Evolutionary conservation across 1,140 invertebrate species (phyloP), one percentile per base, ranked within the genome.

Genomic region (Drosophila persimilis): DNA sequence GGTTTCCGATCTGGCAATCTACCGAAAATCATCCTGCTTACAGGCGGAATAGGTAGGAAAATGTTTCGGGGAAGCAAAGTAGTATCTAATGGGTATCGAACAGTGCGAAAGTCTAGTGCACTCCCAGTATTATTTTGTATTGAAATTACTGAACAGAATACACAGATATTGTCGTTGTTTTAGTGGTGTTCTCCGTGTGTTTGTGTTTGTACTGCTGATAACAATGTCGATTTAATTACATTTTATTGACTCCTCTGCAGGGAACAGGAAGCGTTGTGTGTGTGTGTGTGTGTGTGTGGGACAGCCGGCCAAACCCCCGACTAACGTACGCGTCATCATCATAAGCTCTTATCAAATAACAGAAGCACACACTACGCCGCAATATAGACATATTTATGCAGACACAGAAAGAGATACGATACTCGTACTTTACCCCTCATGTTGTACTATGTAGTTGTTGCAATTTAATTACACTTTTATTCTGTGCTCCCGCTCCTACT

Each of bases 191-290:
- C 22, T 47, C 29, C 52, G 26, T 61, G 41, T 48, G 17, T 60
- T 35, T 61, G 26, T 50, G 24, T 48, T 43, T 39, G 24, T 55
- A 20, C 47, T 61, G 47, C 65, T 66, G 81, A 86, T 86, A 88
- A 88, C 74, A 86, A 81, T 81, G 83, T 78, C 83, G 78, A 83
- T 86, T 86, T 86, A 86, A 86, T 86, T 86, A 86, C 81, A 81
- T 83, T 88, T 88, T 86, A 86, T 88, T 83, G 83, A 86, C 65
- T 75, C 58, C 69, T 46, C 60, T 44, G 41, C 64, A 60, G 45
- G 57, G 41, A 69, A n/a, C 55, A 69, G 58, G 54, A 50, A 53
- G 31, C n/a, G 3, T 0, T 35, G 31, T 20, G 20, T 20, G 20
- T 7, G 29, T 31, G 6, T 7, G 7, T 31, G 53, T 22, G 8